Evolutionary conservation across 2,888 invertebrate species (phyloP), one percentile per base, ranked within the genome.

Genomic region (Agriopis leucophaearia): DNA sequence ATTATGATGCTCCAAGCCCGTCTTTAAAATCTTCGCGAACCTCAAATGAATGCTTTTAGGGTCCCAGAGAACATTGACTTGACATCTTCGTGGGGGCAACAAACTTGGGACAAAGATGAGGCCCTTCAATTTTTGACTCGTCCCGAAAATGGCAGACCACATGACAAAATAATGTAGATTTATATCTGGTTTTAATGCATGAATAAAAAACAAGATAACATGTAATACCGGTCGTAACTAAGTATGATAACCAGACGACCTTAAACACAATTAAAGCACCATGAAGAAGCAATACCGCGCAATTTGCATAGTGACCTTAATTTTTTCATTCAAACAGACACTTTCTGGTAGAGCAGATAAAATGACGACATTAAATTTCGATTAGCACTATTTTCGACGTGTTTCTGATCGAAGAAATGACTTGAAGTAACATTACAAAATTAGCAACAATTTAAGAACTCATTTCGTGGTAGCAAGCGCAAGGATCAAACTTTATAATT

Each of bases 1-100:
- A 80, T 78, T 75, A 75, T 78, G 70, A 72, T 71, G 72, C 74
- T 72, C 75, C 63, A 59, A 73, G 71, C 72, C 68, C 56, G 64
- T 63, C 70, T 65, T 76, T 77, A 77, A 75, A 65, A 70, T 68
- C 67, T 75, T 68, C 54, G 62, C 65, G 47, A 66, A 50, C 44
- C 59, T 66, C 63, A 72, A 72, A 69, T 66, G 62, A 70, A 69
- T 63, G 51, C 67, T 64, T 63, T 62, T 42, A 68, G 66, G 71
- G 69, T 61, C 50, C 38, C 66, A 48, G 66, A 62, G 75, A 74
- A 64, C 74, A 50, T 69, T 72, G 75, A 74, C 75, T 65, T 66
- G 65, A 69, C 57, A 59, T 66, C 60, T 45, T 58, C 38, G 65
- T 44, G 60, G 50, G 74, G 66, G 68, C 62, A 73, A 66, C 54